A percentile compares a stretch with the other conserved stretches of the same genome.
Evolutionary conservation across 2,113 vertebrate genomes (phyloP).

Genomic region (Proterorhinus semilunaris): DNA sequence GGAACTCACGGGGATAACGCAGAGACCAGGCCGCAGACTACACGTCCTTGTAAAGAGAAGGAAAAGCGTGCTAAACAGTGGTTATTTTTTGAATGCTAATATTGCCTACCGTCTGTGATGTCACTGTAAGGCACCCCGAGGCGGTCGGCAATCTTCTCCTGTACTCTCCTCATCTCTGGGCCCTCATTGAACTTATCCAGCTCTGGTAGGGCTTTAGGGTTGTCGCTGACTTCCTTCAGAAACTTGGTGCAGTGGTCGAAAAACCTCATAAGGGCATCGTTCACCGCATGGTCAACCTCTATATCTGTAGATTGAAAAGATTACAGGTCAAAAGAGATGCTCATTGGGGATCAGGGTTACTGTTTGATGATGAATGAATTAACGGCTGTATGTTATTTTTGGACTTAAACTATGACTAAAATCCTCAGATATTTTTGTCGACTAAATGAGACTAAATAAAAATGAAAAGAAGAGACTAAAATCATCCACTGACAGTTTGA

Average conservation of each 20-base stretch:
- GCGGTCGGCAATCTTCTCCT: conserved; percentile 81
- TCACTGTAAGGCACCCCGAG: conserved; percentile 73
- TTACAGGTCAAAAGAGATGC: not conserved
- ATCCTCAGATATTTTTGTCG: too few species aligned
- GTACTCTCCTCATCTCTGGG: conserved; percentile 86
- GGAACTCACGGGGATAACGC: too few species aligned
- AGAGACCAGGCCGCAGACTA: too few species aligned
- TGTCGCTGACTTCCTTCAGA: conserved; percentile 80
- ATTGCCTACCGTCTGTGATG: conserved; percentile 79
- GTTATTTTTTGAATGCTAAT: not conserved
- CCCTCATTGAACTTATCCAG: conserved; percentile 86
- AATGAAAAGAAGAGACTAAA: too few species aligned
- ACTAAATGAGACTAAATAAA: too few species aligned
- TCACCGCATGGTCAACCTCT: conserved; percentile 74
- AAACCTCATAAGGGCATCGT: conserved; percentile 90
- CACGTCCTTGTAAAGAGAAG: too few species aligned
- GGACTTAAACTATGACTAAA: too few species aligned
- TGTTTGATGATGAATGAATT: too few species aligned
- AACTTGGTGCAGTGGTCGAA: conserved; percentile 88
- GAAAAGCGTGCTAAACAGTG: not conserved
- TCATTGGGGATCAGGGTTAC: too few species aligned
- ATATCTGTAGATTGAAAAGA: conserved; percentile 53
- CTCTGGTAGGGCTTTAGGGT: conserved; percentile 57
- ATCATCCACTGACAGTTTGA: too few species aligned
- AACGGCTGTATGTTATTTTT: too few species aligned